Evolutionary conservation across 2,888 invertebrate species (phyloP), one percentile per base, ranked within the genome.

Genomic region (Adelphocoris suturalis): DNA sequence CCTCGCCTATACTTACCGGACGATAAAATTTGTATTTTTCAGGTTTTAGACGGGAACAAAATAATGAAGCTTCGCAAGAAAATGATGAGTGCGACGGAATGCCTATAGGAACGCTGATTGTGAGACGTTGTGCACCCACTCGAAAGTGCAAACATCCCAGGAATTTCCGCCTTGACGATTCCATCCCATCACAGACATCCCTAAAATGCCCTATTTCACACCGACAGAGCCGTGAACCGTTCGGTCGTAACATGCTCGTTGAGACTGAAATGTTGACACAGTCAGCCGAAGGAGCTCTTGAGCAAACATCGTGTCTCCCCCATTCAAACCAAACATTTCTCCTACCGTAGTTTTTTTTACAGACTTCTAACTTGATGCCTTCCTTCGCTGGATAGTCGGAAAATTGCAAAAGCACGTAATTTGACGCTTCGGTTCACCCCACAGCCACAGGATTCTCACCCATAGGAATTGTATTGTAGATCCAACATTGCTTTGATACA

Each of bases 241-340:
- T 19, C 11, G 19, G n/a, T 52, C 52, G 52, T 16, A 61, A 61
- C 61, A 61, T 19, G 61, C n/a, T 14, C 11, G 61, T 61, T 61
- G 61, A 19, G 61, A n/a, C 19, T 61, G 61, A 61, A 61, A 61
- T 61, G 61, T 61, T 19, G 16, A 19, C 61, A 19, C 61, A 19
- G 19, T 9, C 61, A 16, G 19, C n/a, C 19, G 9, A 19, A 19
- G 19, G 61, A 61, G 61, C 61, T 61, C 61, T 61, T 19, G 19
- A 61, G 19, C 61, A 61, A 61, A 61, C 61, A 61, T 9, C 16
- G 61, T n/a, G n/a, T 3, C 19, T 3, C 19, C 61, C 61, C 16
- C 13, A n/a, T 19, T 61, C 61, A 61, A 61, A 61, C 61, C 61
- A 61, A 61, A 61, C 61, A 61, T 61, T 19, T 61, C 61, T 19